Evolutionary conservation across 2,888 invertebrate species (phyloP), one percentile per base, ranked within the genome.

Genomic region (Drosophila ezoana): DNA sequence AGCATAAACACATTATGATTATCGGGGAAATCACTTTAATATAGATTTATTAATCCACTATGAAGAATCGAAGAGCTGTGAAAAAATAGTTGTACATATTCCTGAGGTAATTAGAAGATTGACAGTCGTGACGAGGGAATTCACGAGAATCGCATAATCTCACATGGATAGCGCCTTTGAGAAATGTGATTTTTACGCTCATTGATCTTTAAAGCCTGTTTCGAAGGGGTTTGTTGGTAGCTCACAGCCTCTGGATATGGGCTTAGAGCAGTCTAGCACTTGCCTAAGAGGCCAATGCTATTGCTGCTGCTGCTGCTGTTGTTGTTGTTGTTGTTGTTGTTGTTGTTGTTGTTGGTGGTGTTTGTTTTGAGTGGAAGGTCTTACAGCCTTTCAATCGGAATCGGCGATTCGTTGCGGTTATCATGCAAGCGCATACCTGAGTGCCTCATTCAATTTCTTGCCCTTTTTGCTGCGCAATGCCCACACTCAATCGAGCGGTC

Each of bases 391-490:
- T 53, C 58, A 45, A 32, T 57, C 59, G 54, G 49, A 43, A 66
- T 70, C 77, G 66, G 64, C 81, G 72, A 87, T 87, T 82, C 81
- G 81, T 37, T 82, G 78, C 69, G 88, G 88, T 81, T 85, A 78
- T 87, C 79, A 76, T 66, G 54, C 72, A 75, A 76, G 76, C 81
- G 78, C 80, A 81, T 89, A 87, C 89, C 89, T 87, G 89, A 73
- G 69, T 77, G 67, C 75, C 70, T 79, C 71, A 76, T 81, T 76
- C 79, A 67, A 72, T 76, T 65, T 60, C 43, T 57, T 68, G 67
- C 71, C 67, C 73, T 54, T 72, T 71, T 57, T 28, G 48, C 47
- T 53, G 54, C 70, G 54, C 76, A 57, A 47, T 60, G 63, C 66
- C 63, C 68, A 71, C 68, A 66, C 58, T 76, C 70, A 49, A 69